Base-by-base conservation (phyloP, 2,888 invertebrate genomes). In the Drosophila nigricruria region DNA sequence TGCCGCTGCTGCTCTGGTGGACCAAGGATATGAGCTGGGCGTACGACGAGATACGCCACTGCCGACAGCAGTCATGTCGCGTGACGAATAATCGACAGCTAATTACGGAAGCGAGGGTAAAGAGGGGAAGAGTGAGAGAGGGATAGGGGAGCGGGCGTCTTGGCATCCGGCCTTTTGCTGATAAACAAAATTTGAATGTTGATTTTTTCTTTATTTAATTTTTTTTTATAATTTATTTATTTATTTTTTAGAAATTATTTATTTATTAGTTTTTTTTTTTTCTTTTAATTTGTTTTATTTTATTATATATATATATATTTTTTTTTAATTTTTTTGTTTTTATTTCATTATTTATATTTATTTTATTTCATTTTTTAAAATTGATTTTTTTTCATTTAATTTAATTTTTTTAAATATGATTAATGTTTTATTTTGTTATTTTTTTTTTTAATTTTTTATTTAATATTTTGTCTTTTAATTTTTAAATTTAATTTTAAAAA, bases 1-100 rank as follows among this genome's bases (percentile, higher is more conserved):
- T 20, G 0, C 25, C 38, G 8, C 70, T 86, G 52, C n/a, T 86
- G 34, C 50, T 88, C 16, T 86, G 85, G 85, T 86, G 86, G 86
- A 67, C 87, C 0, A 34, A 70, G 5, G 54, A 60, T 9, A 59
- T 77, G 56, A 4, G 47, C 14, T 82, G 66, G 52, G 12, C 36
- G 1, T 79, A 90, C 53, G 59, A 83, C 16, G 74, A 81, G 57
- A 32, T 16, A 5, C 87, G 84, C 0, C 25, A 54, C 4, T 86
- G 86, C 23, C 87, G 84, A 0, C 25, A 23, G 5, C 3, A 23
- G 2, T 53, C 27, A 0, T 86, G 86, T 20, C 82, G 67, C 32
- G 16, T 86, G 8, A 77, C 70, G 60, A 90, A 88, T 58, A 70
- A 75, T 49, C 79, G 73, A 6, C 10, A 54, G 2, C 73, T 61